These are phyloP conservation scores for Harmothoe impar DNA, from an alignment of 2,888 invertebrate genomes.

Conservation along the genomic window DNA sequence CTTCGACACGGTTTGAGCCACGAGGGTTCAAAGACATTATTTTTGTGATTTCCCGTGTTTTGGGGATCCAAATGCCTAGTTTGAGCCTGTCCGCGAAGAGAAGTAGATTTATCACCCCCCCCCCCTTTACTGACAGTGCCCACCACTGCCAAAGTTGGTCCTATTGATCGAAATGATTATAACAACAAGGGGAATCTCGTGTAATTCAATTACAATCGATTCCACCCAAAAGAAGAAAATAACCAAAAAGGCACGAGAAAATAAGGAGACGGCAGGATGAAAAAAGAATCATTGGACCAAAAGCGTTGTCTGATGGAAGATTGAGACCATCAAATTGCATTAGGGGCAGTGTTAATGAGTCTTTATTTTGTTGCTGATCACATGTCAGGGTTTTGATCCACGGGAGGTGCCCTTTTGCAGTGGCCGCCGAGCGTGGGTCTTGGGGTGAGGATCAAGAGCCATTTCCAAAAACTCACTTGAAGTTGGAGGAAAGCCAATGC, in stretches of 20 bases:
- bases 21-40: no score
- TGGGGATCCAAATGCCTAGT: no score
- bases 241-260: not conserved
- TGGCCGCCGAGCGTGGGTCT: not conserved
- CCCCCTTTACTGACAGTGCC: no score
- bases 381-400: conserved; percentile 28
- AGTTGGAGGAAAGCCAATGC: conserved; percentile 20
- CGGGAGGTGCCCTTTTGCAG: not conserved
- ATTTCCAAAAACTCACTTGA: not conserved
- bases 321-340: not conserved
- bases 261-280: not conserved
- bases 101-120: no score
- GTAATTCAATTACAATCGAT: conserved; percentile 35
- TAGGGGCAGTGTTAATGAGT: not conserved
- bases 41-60: no score
- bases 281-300: not conserved
- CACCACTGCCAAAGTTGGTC: no score
- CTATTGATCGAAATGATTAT: no score
- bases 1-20: no score
- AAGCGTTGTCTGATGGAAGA: conserved; percentile 18
- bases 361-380: conserved; percentile 22
- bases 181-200: no score
- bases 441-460: conserved; percentile 6
- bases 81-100: no score
- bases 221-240: not conserved